A percentile compares a stretch with the other conserved stretches of the same genome.
Conservation (phyloP, 2,113 vertebrate genomes). For the Melanocharis versteri region DNA sequence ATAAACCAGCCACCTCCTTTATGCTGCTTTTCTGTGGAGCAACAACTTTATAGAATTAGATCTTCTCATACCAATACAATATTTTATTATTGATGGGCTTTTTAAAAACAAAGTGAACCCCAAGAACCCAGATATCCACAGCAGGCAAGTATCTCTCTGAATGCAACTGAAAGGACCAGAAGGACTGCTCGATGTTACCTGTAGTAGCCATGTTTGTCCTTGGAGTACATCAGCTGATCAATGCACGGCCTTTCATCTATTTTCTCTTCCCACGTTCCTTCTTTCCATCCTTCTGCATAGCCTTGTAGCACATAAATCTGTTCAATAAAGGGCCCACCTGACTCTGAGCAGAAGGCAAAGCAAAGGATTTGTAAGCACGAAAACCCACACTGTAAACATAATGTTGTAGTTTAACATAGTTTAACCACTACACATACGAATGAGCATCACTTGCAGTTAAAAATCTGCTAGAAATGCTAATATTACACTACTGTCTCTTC, state of each 20-base stretch:
- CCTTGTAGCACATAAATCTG: constrained; percentile 90
- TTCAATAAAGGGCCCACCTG: constrained; percentile 93
- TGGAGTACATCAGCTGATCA: constrained; percentile 84
- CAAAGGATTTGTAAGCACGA: background rate
- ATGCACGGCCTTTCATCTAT: constrained; percentile 85
- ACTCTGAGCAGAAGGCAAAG: constrained; percentile 75
- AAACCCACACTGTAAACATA: fast-evolving
- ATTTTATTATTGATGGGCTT: background rate
- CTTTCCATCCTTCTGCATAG: constrained; percentile 93
- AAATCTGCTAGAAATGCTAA: background rate
- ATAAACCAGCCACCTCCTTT: background rate
- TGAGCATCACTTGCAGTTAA: background rate
- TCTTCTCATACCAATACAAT: background rate
- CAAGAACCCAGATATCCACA: background rate
- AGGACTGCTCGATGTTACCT: constrained; percentile 68
- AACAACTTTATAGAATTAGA: background rate
- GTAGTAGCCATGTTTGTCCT: constrained; percentile 89
- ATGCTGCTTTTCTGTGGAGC: background rate
- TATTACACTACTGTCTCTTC: background rate
- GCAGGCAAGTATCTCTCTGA: background rate
- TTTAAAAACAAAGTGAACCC: background rate
- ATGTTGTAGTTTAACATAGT: too few species aligned
- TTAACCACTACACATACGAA: too few species aligned
- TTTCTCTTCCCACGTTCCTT: constrained; percentile 96
- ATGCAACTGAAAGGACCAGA: background rate